Base-by-base conservation (phyloP, 1,140 invertebrate species). In the Rhynchophorus ferrugineus region DNA sequence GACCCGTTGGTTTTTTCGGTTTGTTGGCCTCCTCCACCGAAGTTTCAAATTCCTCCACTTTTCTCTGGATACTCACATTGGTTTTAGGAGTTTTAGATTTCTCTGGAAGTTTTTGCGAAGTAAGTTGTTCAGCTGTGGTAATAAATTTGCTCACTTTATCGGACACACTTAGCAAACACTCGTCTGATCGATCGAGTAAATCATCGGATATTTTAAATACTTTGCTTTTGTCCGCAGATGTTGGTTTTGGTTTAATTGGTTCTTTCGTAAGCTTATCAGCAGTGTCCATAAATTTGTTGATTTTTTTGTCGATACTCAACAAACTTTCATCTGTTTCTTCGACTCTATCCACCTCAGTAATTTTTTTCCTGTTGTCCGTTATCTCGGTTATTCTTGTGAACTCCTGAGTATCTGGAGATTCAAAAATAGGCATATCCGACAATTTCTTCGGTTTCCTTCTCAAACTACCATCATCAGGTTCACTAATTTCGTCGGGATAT, bases 401-500 rank as follows among this genome's bases (percentile, higher is more conserved):
- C 36, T 75, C 71, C 3, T 66, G 70, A 24, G 70, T 65, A 19
- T 62, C 63, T 49, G 65, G 58, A 14, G 38, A 41, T 56, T 70
- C 65, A 36, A 59, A 44, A 29, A 67, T 61, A 13, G 58, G 61
- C 38, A 66, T 63, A 33, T 71, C 73, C 61, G 62, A 74, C 66
- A 53, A 69, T 61, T 70, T 76, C 66, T 67, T 74, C 61, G 44
- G 74, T 72, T 49, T 71, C 61, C 59, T 71, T 59, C 13, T 57
- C 34, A 49, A 58, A 57, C 16, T 67, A 45, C 76, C 76, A 61
- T 85, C 82, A 48, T 85, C 83, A 9, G 83, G 83, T 73, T 85
- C 83, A 62, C 73, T 78, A 1, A 85, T 76, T 56, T 78, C 74
- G 66, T 86, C 82, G 3, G 83, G 83, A 64, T 81, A 83, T 52